Percentiles rank a stretch among this genome's conserved stretches.
phyloP scores from a whole-genome alignment of 2,113 vertebrate species.

The Lepus americanus region DNA sequence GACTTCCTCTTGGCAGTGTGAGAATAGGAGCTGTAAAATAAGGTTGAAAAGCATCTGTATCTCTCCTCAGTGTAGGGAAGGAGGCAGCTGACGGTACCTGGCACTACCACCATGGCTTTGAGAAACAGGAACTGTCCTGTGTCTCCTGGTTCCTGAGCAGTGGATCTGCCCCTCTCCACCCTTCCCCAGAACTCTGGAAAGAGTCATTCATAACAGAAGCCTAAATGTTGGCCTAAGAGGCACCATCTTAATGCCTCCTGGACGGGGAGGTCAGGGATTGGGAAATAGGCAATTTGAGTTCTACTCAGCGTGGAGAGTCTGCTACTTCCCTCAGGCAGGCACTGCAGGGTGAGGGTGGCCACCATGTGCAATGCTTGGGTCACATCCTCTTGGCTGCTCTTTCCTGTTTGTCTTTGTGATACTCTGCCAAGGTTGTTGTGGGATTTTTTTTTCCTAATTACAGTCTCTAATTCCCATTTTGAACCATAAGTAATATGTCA shows the following conservation, averaged over 20 bases:
- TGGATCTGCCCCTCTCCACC: fast-evolving
- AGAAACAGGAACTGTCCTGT: not conserved
- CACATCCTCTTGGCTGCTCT: not conserved
- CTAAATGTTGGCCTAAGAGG: not conserved
- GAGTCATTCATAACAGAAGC: not conserved
- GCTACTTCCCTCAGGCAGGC: fast-evolving
- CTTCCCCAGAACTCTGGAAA: not conserved
- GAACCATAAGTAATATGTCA: not conserved
- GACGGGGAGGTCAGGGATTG: not conserved
- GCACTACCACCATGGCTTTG: not conserved
- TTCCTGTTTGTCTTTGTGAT: not conserved
- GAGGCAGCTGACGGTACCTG: not conserved
- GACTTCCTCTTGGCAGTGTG: not conserved
- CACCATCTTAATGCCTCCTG: not conserved
- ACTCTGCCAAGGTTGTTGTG: not conserved
- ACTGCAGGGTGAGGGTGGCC: not conserved
- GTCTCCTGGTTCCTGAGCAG: not conserved
- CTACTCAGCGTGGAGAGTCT: not conserved
- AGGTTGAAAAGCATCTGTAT: not conserved
- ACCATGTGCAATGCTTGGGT: not conserved
- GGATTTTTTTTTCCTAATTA: not conserved
- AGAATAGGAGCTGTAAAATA: slow-evolving; percentile 3
- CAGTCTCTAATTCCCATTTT: not conserved
- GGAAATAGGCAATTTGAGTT: not conserved
- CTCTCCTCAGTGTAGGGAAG: not conserved